These are phyloP conservation scores for Saguinus imperator DNA, from an alignment of 2,113 vertebrate species.

Conservation along the genomic window DNA sequence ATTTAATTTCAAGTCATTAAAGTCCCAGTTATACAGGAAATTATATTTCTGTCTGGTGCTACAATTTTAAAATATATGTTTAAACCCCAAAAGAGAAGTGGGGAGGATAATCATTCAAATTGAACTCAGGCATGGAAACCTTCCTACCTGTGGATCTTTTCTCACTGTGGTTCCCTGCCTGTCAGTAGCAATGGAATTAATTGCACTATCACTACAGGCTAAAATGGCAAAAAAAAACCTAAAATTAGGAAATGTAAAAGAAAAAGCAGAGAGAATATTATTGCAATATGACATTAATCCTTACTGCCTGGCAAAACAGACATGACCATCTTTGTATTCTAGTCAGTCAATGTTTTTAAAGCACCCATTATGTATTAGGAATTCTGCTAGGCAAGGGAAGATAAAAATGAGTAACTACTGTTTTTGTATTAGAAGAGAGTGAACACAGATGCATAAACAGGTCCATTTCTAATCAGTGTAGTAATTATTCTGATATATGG, in stretches of 20 bases:
- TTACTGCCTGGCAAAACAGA: neutral
- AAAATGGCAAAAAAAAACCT: neutral
- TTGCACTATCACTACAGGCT: neutral
- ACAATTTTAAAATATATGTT: neutral
- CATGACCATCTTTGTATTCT: neutral
- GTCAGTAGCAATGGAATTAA: neutral
- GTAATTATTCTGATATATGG: neutral
- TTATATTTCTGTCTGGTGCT: neutral
- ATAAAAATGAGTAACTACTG: neutral
- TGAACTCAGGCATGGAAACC: neutral
- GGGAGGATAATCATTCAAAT: neutral
- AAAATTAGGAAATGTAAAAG: neutral
- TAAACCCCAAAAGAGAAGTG: neutral
- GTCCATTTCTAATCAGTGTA: neutral
- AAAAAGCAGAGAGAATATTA: neutral
- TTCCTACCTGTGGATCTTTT: neutral
- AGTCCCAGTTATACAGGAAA: neutral
- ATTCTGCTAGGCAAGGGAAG: neutral
- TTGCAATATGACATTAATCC: neutral
- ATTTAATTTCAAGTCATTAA: constrained; percentile 23
- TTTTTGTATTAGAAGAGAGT: neutral
- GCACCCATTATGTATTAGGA: neutral
- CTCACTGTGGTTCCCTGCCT: neutral
- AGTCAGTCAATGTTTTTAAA: neutral
- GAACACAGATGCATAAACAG: neutral